Evolutionary conservation across 2,888 invertebrate genomes (phyloP), one percentile per base, ranked within the genome.

Genomic region (Idaea aversata): DNA sequence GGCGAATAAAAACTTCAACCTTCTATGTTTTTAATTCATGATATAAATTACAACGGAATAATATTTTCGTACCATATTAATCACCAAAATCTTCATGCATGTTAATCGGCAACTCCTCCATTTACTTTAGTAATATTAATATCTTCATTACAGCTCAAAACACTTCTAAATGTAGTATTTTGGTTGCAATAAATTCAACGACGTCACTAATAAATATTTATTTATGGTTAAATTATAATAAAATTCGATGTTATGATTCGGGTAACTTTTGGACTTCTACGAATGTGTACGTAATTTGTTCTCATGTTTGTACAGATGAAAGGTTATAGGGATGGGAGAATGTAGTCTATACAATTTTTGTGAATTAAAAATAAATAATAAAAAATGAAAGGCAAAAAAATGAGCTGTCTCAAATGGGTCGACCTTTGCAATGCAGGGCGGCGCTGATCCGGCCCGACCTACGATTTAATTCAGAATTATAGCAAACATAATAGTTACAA

Each of bases 221-320:
- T 85, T 84, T 79, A 82, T 74, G 79, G 81, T 86, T 87, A 81
- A 75, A 74, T 80, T 79, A 80, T 80, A 81, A 84, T 85, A 82
- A 84, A 83, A 82, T 85, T 83, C 82, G 80, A 79, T 73, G 76
- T 74, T 75, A 75, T 71, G 77, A 79, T 88, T 87, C 83, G 80
- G 80, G 63, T 69, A 78, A 78, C 77, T 81, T 82, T 82, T 72
- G 70, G 75, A 76, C 73, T 91, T 90, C 90, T 85, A 78, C 85
- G 90, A 88, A 91, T 78, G 82, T 83, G 86, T 86, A 77, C 68
- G 79, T 80, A 90, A 90, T 91, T 91, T 88, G 90, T 85, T 85
- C 79, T 77, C 70, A 71, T 73, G 75, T 76, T 77, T 77, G 72
- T 69, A 65, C 64, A 64, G 68, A 72, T 74, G 74, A 71, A 70